Base-by-base conservation (phyloP, 2,797 vertebrate genomes). In the Hippopotamyrus pictus region DNA sequence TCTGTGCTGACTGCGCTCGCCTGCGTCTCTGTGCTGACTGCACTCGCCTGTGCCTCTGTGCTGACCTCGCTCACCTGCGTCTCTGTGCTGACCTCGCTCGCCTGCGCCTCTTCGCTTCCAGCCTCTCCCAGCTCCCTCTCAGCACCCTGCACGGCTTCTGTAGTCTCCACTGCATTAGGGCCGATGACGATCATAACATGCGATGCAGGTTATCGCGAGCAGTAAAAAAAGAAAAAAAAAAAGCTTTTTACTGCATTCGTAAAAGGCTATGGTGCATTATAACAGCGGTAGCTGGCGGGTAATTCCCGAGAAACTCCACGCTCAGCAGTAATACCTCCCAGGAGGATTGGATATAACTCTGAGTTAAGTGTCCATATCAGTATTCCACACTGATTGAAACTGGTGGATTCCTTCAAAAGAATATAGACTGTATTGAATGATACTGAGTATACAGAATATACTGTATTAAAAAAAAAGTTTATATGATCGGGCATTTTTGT, bases 231-330 rank as follows among this genome's bases (percentile, higher is more conserved):
- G n/a, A n/a, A n/a, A 48, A 48, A 53, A 51, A 57, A 86, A 53
- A 57, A 37, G 29, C 29, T 37, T 65, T 69, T 88, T 69, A 62
- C 62, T 48, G 46, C 29, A 22, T 57, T 44, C 41, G 25, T 76
- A 88, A 73, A 76, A 29, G 46, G 65, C 44, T 51, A 51, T 50
- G 85, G 51, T 53, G 85, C 85, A 86, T 86, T 54, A 86, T 37
- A 86, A 62, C 59, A 65, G 19, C 19, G 6, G 33, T 25, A 44
- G 12, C 51, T 87, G 41, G 82, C 82, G 57, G 46, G 46, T 57
- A 51, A 48, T 86, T 37, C n/a, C 25, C 5, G 44, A 11, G 50
- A 86, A 86, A 54, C 50, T 37, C 14, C 25, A 19, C 11, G 2
- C 51, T 53, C 85, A 54, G 85, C 85, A 86, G 6, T 51, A 37